phyloP scores from a whole-genome alignment of 2,888 invertebrate genomes.

The Acrobasis repandana region DNA sequence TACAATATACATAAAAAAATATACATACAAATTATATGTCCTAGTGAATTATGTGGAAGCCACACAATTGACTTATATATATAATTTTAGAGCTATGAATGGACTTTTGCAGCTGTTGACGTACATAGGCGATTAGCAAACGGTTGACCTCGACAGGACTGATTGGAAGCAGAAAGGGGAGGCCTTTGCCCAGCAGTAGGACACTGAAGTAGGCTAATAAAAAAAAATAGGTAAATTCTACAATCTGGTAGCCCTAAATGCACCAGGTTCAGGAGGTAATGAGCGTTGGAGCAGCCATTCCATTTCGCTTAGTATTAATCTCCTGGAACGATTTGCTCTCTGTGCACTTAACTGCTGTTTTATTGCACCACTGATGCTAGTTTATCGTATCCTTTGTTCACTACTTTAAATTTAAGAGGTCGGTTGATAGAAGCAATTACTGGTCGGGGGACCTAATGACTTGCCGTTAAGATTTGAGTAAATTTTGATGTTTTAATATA shows the following conservation, averaged over 20 bases:
- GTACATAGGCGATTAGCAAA: too few species aligned
- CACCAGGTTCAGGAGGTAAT: constrained; percentile 34
- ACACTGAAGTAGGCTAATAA: too few species aligned
- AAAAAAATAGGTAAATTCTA: background rate
- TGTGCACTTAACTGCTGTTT: constrained; percentile 51
- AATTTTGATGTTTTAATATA: too few species aligned
- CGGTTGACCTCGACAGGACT: too few species aligned
- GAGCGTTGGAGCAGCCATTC: constrained; percentile 38
- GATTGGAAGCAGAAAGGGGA: too few species aligned
- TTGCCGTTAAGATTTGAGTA: background rate
- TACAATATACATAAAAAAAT: too few species aligned
- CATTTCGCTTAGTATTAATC: constrained; percentile 50
- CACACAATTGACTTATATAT: too few species aligned
- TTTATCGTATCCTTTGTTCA: constrained; percentile 42
- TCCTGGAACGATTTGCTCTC: constrained; percentile 45
- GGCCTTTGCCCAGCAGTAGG: too few species aligned
- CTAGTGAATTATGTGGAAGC: too few species aligned
- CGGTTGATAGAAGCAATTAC: constrained; percentile 10
- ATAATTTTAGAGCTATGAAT: too few species aligned
- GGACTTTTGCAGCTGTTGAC: too few species aligned
- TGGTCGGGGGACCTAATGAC: background rate
- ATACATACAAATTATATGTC: too few species aligned
- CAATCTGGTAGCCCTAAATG: constrained; percentile 4
- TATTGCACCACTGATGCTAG: constrained; percentile 49
- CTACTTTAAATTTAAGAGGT: constrained; percentile 16